Conservation (phyloP, 2,888 invertebrate species). For the Dione juno region DNA sequence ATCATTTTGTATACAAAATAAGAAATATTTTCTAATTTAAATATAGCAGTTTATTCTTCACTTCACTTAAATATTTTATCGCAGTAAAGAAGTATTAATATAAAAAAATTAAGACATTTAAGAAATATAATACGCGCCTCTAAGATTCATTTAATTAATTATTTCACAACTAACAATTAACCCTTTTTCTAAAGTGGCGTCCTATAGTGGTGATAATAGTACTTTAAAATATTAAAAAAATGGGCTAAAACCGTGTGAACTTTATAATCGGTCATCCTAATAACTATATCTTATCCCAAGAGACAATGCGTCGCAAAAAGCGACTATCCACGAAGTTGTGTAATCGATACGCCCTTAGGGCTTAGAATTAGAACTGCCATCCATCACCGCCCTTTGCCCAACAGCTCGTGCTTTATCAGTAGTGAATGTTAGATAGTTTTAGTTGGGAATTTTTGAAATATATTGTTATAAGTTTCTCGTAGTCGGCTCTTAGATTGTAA, state of each 20-base stretch:
- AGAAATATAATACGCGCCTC: too few species aligned
- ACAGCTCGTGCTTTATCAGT: conserved; percentile 79
- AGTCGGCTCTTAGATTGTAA: too few species aligned
- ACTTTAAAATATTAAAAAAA: background rate
- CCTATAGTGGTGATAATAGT: background rate
- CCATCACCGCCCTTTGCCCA: conserved; percentile 82
- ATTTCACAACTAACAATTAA: too few species aligned
- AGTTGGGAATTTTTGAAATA: conserved; percentile 43
- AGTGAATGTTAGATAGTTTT: conserved; percentile 77
- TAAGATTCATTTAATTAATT: too few species aligned
- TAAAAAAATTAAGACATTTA: too few species aligned
- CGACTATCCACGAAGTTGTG: conserved; percentile 67
- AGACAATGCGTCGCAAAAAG: conserved; percentile 76
- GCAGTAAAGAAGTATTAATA: too few species aligned
- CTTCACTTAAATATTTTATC: too few species aligned
- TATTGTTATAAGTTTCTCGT: background rate
- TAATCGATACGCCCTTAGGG: conserved; percentile 83
- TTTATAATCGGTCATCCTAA: conserved; percentile 37
- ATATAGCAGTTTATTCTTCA: too few species aligned
- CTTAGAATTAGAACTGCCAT: conserved; percentile 82
- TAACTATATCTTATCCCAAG: conserved; percentile 54
- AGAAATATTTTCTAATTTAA: too few species aligned
- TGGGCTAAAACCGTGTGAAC: conserved; percentile 29
- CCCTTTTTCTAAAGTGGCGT: too few species aligned
- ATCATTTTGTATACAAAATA: too few species aligned